Evolutionary conservation across 2,888 invertebrate species (phyloP).

Genomic region (Stenurella melanura): DNA sequence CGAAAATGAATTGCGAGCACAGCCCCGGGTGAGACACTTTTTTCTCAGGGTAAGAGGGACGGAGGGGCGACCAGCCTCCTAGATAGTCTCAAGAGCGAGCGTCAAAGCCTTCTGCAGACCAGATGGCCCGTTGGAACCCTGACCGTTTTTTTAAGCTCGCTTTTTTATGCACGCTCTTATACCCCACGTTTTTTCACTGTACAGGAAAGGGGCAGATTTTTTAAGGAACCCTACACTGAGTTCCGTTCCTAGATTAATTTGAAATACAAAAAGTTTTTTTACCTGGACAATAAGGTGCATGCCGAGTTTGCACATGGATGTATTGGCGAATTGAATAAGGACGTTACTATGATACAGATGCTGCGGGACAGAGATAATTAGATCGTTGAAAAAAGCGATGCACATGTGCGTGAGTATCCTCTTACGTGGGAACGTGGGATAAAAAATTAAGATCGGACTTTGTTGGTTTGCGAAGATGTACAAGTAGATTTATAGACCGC

Average conservation of each 20-base stretch:
- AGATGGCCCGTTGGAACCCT: constrained; percentile 70
- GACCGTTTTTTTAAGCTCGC: constrained; percentile 73
- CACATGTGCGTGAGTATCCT: constrained; percentile 71
- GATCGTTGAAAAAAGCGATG: constrained; percentile 63
- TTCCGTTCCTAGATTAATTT: constrained; percentile 73
- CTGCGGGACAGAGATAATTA: constrained; percentile 55
- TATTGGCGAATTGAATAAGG: constrained; percentile 58
- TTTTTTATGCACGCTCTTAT: constrained; percentile 71
- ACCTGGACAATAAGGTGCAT: constrained; percentile 72
- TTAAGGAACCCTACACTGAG: constrained; percentile 73
- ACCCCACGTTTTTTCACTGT: constrained; percentile 65
- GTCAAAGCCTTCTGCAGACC: constrained; percentile 68
- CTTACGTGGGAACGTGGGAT: constrained; percentile 66
- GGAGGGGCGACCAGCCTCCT: constrained; percentile 68
- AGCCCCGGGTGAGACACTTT: constrained; percentile 51
- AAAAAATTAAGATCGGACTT: constrained; percentile 64
- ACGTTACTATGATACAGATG: constrained; percentile 45
- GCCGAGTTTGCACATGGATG: constrained; percentile 70
- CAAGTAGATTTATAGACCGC: constrained; percentile 61
- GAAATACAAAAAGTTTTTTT: constrained; percentile 68
- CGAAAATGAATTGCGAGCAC: constrained; percentile 47
- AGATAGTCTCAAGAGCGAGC: constrained; percentile 67
- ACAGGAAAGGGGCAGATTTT: constrained; percentile 74
- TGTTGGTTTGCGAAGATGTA: constrained; percentile 54
- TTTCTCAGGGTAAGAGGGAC: constrained; percentile 68